Evolutionary conservation across 37 sponge, comb jelly and placozoan genomes (phyloP), one percentile per base, ranked within the genome.

Genomic region (Halisarca cf. caerulea): DNA sequence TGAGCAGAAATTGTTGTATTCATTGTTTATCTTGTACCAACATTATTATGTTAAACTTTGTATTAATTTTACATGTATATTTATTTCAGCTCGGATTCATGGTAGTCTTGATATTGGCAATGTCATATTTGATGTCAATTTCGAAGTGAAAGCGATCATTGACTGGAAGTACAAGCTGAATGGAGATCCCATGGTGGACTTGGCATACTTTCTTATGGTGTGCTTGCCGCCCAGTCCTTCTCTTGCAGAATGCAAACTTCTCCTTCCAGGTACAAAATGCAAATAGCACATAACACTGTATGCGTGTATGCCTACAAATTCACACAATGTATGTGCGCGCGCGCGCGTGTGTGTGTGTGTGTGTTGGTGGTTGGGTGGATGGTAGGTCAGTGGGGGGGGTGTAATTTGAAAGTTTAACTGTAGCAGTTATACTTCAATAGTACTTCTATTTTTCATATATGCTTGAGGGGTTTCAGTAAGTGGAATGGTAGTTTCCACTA

Each of bases 101-200:
- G 51, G 51, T 6, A 47, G 51, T 47, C 51, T 47, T 47, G 51
- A 47, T 11, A 47, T 47, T 47, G 64, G 64, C n/a, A 62, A 62
- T 62, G 64, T n/a, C 25, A 28, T 62, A 20, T 62, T 30, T 62
- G 25, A 62, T 62, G 30, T 20, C 4, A 30, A 62, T n/a, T 62
- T 62, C 30, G 15, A 62, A 20, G 64, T 30, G 64, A 62, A 62
- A 28, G 64, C 64, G 25, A 62, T 62, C 15, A 62, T 28, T 62
- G 64, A 62, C 64, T 62, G 64, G 64, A 62, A 62, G 64, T 62
- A 62, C 15, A 23, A 28, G n/a, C 25, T 30, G 64, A 62, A 62
- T 62, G 64, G 64, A 20, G 64, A 62, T 15, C 64, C 64, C 6
- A 62, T 62, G 64, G 15, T n/a, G 25, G 64, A 62, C n/a, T n/a